Percentiles rank a stretch among this genome's conserved stretches.
These are phyloP conservation scores for Sisyra nigra DNA, from an alignment of 2,888 invertebrate species.

Conservation along the genomic window DNA sequence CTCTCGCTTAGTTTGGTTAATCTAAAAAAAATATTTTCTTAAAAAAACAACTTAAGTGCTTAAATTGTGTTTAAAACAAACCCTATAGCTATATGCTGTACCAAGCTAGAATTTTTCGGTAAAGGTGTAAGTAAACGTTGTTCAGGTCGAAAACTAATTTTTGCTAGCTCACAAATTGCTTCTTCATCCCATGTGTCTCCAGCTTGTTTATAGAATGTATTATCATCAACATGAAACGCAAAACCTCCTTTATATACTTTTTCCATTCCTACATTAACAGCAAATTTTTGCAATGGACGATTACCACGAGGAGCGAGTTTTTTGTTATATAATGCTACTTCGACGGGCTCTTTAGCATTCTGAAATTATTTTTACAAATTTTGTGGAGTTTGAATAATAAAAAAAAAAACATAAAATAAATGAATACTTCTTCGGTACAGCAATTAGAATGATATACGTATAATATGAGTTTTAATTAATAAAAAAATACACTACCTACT, in stretches of 20 bases:
- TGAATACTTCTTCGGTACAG: background rate
- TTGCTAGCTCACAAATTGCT: conserved; percentile 49
- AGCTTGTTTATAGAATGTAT: conserved; percentile 50
- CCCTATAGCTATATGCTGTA: too few species aligned
- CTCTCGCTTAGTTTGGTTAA: too few species aligned
- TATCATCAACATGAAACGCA: conserved; percentile 52
- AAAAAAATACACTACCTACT: too few species aligned
- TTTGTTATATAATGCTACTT: background rate
- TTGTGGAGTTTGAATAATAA: background rate
- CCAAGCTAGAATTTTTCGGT: too few species aligned
- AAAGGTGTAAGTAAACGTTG: background rate
- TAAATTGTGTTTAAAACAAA: too few species aligned
- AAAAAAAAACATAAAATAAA: background rate
- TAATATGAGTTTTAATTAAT: too few species aligned
- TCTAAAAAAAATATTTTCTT: too few species aligned
- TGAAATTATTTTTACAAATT: background rate
- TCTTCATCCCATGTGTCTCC: conserved; percentile 42
- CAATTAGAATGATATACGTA: background rate
- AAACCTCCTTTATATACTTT: conserved; percentile 45
- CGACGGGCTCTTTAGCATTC: background rate
- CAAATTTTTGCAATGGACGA: background rate
- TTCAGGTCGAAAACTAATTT: conserved; percentile 31
- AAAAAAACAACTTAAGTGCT: too few species aligned
- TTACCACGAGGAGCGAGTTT: background rate
- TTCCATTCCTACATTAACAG: conserved; percentile 30